phyloP scores from a whole-genome alignment of 2,888 invertebrate genomes.

The Hymenopus coronatus region DNA sequence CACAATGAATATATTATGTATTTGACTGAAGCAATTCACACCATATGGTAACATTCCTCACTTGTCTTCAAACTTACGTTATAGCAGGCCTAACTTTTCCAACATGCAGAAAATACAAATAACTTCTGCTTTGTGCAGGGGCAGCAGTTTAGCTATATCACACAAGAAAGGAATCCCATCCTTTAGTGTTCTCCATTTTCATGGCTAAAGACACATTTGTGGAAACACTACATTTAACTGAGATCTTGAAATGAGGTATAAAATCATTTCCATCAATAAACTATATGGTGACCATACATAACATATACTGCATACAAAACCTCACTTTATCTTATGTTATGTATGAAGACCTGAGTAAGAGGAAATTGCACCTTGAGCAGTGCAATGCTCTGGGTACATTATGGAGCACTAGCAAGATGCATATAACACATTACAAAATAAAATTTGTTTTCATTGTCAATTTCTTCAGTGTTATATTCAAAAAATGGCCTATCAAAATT shows the following conservation, averaged over 20 bases:
- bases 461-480: background rate
- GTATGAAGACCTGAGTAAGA: background rate
- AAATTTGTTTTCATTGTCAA: background rate
- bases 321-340: background rate
- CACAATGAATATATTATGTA: background rate
- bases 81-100: background rate
- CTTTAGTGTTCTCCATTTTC: background rate
- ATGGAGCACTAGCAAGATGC: background rate
- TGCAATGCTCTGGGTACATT: background rate
- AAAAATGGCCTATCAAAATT: background rate
- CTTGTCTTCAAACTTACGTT: constrained; percentile 6
- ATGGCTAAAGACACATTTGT: background rate
- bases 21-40: background rate
- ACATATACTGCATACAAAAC: background rate
- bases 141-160: background rate
- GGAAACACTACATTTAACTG: background rate
- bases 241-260: constrained; percentile 2
- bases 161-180: background rate
- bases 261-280: background rate
- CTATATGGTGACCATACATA: background rate
- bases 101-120: background rate
- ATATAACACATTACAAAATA: background rate
- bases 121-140: constrained; percentile 8
- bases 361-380: background rate
- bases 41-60: background rate